Percentiles rank a stretch among this genome's conserved stretches.
Conservation (phyloP, 2,113 vertebrate genomes). For the Paramormyrops kingsleyae region DNA sequence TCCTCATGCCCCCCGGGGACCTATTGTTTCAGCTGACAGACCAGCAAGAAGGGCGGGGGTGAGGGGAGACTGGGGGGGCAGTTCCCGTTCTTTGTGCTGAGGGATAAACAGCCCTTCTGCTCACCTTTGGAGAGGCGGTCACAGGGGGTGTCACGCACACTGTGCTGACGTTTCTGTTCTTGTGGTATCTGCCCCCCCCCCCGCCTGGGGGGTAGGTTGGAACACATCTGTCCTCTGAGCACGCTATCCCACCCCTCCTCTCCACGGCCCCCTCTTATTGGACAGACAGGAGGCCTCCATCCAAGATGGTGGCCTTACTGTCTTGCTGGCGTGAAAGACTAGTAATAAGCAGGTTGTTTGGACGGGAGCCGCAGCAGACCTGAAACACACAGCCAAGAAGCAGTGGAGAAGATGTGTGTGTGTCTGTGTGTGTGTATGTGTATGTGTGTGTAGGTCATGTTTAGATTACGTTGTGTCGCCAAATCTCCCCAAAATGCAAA, state of each 20-base stretch:
- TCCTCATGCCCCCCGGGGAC: constrained; percentile 19
- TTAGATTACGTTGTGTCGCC: neutral
- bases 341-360: neutral
- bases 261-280: neutral
- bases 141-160: constrained; percentile 5
- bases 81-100: neutral
- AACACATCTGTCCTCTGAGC: neutral
- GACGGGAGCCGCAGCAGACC: neutral
- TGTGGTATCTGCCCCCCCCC: neutral
- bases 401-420: neutral
- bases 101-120: neutral
- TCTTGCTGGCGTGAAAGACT: neutral
- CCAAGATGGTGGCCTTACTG: neutral
- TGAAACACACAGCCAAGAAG: neutral
- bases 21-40: constrained; percentile 26
- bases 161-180: constrained; percentile 31
- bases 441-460: neutral
- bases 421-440: neutral
- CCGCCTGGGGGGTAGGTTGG: neutral
- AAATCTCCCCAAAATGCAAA: neutral
- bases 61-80: neutral
- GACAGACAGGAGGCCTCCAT: neutral
- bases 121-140: constrained; percentile 27
- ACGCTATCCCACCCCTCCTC: neutral
- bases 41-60: neutral